Conservation (phyloP, 1,140 invertebrate genomes). For the Rhopalosiphum maidis region DNA sequence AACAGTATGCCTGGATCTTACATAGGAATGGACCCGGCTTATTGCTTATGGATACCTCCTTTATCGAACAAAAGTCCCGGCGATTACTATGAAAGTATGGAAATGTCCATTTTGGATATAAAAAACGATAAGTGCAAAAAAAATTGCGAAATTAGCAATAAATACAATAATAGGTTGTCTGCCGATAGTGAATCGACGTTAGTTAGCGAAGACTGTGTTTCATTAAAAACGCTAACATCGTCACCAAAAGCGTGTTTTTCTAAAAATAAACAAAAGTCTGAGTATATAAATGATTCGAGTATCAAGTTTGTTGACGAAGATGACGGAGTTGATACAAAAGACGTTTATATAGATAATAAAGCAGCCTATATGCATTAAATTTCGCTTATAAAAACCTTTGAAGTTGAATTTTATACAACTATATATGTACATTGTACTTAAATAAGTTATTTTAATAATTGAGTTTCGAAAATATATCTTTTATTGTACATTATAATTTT, state of each 20-base stretch:
- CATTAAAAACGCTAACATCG: conserved; percentile 63
- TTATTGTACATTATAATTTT: background rate
- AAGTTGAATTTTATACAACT: background rate
- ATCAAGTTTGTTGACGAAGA: conserved; percentile 67
- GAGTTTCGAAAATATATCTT: background rate
- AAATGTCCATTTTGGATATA: conserved; percentile 59
- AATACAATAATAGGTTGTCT: conserved; percentile 54
- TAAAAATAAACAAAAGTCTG: conserved; percentile 62
- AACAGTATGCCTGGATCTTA: conserved; percentile 82
- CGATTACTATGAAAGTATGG: conserved; percentile 19
- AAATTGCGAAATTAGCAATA: conserved; percentile 58
- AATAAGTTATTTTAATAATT: background rate
- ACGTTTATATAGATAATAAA: conserved; percentile 38
- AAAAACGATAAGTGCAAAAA: conserved; percentile 62
- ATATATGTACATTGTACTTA: background rate
- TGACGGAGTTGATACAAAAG: conserved; percentile 62
- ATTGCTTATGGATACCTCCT: conserved; percentile 85
- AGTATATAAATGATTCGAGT: conserved; percentile 63
- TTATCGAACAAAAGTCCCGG: conserved; percentile 63
- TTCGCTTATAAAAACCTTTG: background rate
- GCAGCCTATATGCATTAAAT: background rate
- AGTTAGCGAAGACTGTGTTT: conserved; percentile 61
- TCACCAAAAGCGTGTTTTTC: conserved; percentile 59
- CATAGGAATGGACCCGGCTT: conserved; percentile 85
- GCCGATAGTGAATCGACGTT: conserved; percentile 60